Conservation (phyloP, 2,113 vertebrate genomes). For the Craseonycteris thonglongyai region DNA sequence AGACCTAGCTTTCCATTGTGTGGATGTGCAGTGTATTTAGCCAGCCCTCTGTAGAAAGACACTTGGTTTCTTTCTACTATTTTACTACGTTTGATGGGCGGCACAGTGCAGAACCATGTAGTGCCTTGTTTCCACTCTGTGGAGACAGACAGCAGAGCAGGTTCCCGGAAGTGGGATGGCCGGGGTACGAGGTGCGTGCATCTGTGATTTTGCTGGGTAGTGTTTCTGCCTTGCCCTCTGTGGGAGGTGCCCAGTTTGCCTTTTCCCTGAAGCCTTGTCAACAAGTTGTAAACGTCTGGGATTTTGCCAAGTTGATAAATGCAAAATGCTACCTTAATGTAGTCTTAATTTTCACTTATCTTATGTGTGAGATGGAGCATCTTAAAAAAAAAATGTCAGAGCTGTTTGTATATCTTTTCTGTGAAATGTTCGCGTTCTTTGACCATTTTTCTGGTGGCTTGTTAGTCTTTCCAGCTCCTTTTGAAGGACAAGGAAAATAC, state of each 20-base stretch:
- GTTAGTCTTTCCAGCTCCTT: slow-evolving; percentile 30
- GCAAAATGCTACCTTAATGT: slow-evolving; percentile 7
- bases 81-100: not conserved
- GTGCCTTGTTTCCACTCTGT: not conserved
- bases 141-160: not conserved
- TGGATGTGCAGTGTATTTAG: not conserved
- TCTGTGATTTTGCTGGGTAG: not conserved
- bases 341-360: slow-evolving; percentile 59
- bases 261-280: not conserved
- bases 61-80: not conserved
- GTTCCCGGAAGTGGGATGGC: not conserved
- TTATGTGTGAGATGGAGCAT: slow-evolving; percentile 35
- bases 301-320: slow-evolving; percentile 42
- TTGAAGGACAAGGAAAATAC: not conserved
- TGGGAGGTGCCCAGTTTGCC: not conserved
- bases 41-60: not conserved
- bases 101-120: not conserved
- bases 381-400: slow-evolving; percentile 50
- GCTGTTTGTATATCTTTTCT: slow-evolving; percentile 33
- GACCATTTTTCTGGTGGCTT: not conserved
- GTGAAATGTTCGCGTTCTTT: slow-evolving; percentile 6
- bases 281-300: slow-evolving; percentile 5
- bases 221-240: too few species aligned
- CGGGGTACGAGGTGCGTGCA: not conserved
- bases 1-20: not conserved